Base-by-base conservation (phyloP, 2,797 vertebrate species). In the Sternarchorhynchus goeldii region DNA sequence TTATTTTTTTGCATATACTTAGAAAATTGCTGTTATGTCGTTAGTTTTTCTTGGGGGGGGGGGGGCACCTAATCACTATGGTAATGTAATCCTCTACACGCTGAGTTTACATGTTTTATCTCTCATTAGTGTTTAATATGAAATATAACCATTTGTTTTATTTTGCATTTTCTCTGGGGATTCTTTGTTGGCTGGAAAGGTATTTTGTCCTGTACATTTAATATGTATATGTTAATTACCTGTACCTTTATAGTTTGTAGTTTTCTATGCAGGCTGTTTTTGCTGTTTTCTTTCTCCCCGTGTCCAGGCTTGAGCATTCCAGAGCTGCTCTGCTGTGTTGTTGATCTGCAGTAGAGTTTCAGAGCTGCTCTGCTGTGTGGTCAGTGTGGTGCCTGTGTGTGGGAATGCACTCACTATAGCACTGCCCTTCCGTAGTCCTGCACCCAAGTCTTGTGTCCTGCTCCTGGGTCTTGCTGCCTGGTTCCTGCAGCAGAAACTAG, bases 71-170 rank as follows among this genome's bases (percentile, higher is more conserved):
- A n/a, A 69, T 16, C 18, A 4, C 29, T 8, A 7, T 57, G 8
- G 10, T 20, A 56, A 31, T 60, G 21, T 29, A 21, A 60, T 29
- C 21, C 17, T 56, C 45, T 21, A 45, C 58, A 20, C 5, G 21
- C 10, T 60, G 10, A 14, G 58, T 20, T 45, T 36, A n/a, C 34
- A 25, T 56, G 17, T 50, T 29, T 45, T 5, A 45, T 45, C 55
- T 45, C 18, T 68, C 10, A 59, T 68, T 59, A 59, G 64, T n/a
- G 17, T 20, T 76, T 41, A 31, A 45, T 67, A 62, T 31, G 39
- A 17, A 20, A 21, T 56, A 21, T 21, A 75, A 12, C 8, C 45
- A 25, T 29, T 25, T 50, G 20, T 25, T 67, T n/a, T 25, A 39
- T 65, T 63, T 64, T 6, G 62, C 62, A 18, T 18, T 36, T 34